Percentiles rank a stretch among this genome's conserved stretches.
phyloP scores from a whole-genome alignment of 2,888 invertebrate species.

The Cheilosia soror region DNA sequence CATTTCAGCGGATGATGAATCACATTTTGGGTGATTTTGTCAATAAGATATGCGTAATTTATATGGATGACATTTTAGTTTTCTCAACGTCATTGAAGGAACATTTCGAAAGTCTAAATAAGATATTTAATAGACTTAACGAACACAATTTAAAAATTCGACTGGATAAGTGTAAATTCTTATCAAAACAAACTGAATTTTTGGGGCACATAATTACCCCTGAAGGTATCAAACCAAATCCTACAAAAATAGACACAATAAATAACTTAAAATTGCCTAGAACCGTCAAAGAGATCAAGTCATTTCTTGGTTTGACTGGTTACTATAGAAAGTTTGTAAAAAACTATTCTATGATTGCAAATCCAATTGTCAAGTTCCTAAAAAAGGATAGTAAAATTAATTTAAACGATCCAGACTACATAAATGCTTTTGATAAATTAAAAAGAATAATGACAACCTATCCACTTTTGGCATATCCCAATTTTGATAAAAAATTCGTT shows the following conservation, averaged over 20 bases:
- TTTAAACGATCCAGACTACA: slow-evolving; percentile 30
- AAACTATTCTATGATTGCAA: slow-evolving; percentile 44
- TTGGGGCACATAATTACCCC: slow-evolving; percentile 75
- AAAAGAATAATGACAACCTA: slow-evolving; percentile 30
- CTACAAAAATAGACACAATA: slow-evolving; percentile 72
- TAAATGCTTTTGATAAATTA: slow-evolving; percentile 54
- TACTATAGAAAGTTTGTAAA: slow-evolving; percentile 71
- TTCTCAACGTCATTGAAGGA: slow-evolving; percentile 59
- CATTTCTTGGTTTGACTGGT: too few relatives aligned
- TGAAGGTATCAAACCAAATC: slow-evolving; percentile 77
- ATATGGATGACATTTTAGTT: slow-evolving; percentile 60
- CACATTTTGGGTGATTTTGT: not conserved
- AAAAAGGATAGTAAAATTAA: slow-evolving; percentile 24
- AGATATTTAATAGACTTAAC: slow-evolving; percentile 49
- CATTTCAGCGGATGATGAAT: slow-evolving; percentile 37
- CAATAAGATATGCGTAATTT: slow-evolving; percentile 37
- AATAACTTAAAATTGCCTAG: slow-evolving; percentile 68
- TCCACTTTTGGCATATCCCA: slow-evolving; percentile 49
- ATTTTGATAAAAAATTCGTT: slow-evolving; percentile 46
- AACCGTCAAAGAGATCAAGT: slow-evolving; percentile 56
- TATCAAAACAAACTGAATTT: slow-evolving; percentile 72
- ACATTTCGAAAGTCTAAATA: slow-evolving; percentile 45
- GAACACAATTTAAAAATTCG: slow-evolving; percentile 53
- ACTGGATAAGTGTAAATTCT: slow-evolving; percentile 76
- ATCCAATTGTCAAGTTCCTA: slow-evolving; percentile 52